Percentiles rank a stretch among this genome's conserved stretches.
phyloP scores from a whole-genome alignment of 2,888 invertebrate genomes.

The Polymixis flavicincta region DNA sequence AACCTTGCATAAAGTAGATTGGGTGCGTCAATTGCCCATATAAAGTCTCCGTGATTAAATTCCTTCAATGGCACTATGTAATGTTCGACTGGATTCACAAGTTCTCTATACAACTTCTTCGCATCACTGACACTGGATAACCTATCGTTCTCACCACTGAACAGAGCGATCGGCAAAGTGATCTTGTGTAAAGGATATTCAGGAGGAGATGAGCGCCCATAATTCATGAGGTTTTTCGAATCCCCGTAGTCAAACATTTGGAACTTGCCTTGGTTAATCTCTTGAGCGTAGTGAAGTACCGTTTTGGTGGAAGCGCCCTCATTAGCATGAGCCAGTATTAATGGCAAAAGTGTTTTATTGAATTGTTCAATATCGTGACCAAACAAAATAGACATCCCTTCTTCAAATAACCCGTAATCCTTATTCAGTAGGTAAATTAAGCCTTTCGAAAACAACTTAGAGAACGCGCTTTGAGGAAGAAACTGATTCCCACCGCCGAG shows the following conservation, averaged over 20 bases:
- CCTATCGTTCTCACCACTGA: conserved; percentile 94
- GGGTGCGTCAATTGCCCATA: conserved; percentile 92
- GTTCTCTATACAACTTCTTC: conserved; percentile 85
- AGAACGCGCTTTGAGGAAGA: conserved; percentile 91
- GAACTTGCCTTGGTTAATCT: conserved; percentile 91
- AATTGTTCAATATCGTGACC: conserved; percentile 93
- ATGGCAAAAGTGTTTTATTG: conserved; percentile 92
- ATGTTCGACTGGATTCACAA: conserved; percentile 90
- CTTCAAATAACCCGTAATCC: conserved; percentile 92
- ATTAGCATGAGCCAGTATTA: conserved; percentile 92
- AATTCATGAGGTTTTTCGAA: conserved; percentile 89
- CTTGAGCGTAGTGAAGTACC: conserved; percentile 93
- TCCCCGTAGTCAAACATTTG: conserved; percentile 93
- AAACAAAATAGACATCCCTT: conserved; percentile 93
- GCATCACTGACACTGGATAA: conserved; percentile 92
- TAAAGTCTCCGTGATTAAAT: conserved; percentile 94
- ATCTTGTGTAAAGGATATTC: conserved; percentile 91
- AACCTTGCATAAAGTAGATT: conserved; percentile 90
- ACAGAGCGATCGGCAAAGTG: conserved; percentile 92
- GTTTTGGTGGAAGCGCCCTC: conserved; percentile 94
- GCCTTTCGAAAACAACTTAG: conserved; percentile 91
- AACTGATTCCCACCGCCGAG: conserved; percentile 93
- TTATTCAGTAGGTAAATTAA: conserved; percentile 90
- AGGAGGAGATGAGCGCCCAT: conserved; percentile 91
- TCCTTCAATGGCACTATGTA: conserved; percentile 91